A percentile compares a stretch with the other conserved stretches of the same genome.
phyloP scores from a whole-genome alignment of 2,888 invertebrate species.

The Drosophila ezoana region DNA sequence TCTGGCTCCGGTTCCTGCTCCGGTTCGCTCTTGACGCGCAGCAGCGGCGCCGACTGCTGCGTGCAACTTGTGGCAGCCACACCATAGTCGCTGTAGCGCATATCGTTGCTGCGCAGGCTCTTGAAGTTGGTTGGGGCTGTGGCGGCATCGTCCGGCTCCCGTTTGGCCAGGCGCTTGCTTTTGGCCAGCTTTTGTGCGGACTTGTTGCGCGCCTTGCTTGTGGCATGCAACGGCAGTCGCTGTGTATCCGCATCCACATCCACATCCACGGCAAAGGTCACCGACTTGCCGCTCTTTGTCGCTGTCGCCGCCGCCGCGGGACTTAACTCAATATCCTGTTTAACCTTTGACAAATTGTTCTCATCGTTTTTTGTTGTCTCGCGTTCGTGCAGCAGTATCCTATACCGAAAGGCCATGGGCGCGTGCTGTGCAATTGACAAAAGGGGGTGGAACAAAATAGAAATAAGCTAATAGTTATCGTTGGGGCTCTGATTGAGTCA shows the following conservation, averaged over 20 bases:
- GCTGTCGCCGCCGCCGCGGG: conserved; percentile 19
- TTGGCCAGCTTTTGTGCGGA: conserved; percentile 49
- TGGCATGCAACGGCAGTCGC: conserved; percentile 17
- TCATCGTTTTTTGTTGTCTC: conserved; percentile 58
- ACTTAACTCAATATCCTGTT: conserved; percentile 57
- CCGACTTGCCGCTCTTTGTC: conserved; percentile 57
- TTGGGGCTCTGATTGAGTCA: too few relatives aligned
- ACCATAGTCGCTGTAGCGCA: conserved; percentile 82
- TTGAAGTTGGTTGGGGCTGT: conserved; percentile 80
- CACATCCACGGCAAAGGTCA: conserved; percentile 70
- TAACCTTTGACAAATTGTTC: conserved; percentile 64
- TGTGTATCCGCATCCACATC: conserved; percentile 12
- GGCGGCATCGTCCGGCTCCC: conserved; percentile 39
- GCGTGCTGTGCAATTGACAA: conserved; percentile 85
- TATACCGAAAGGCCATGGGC: conserved; percentile 89
- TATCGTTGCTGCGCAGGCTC: conserved; percentile 84
- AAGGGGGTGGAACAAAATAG: conserved; percentile 6
- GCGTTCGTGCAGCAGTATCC: conserved; percentile 85
- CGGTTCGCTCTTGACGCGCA: conserved; percentile 63
- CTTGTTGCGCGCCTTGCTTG: conserved; percentile 49
- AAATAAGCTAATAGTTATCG: conserved; percentile 6
- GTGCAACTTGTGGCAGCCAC: conserved; percentile 42
- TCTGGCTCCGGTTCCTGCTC: conserved; percentile 21
- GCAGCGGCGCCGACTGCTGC: conserved; percentile 13
- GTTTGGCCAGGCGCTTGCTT: conserved; percentile 54